Evolutionary conservation across 2,888 invertebrate genomes (phyloP), one percentile per base, ranked within the genome.

Genomic region (Cyrtodaria siliqua): DNA sequence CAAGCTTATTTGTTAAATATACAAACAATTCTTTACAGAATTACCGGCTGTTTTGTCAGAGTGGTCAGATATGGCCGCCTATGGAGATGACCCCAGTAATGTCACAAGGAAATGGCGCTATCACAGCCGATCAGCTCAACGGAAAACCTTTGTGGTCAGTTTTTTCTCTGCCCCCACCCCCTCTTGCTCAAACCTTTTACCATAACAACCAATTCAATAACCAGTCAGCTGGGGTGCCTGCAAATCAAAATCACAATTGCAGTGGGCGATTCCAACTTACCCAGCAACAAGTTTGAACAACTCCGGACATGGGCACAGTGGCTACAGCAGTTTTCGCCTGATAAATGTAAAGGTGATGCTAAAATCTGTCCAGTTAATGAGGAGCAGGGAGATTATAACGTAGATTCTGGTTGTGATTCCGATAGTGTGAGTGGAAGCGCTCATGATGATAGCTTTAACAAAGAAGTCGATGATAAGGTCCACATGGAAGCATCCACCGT

Each of bases 371-470:
- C 16, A 26, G 52, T 4, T 26, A 14, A 63, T 27, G 70, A 71
- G 18, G 71, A 71, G 29, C 49, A 24, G 8, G 29, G 40, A 27
- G 71, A 77, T 20, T 63, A 71, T 49, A 69, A 67, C 67, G 33
- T 33, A 33, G 86, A 86, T 69, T 86, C 86, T 50, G 87, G 86
- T n/a, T 87, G 87, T 76, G 85, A 84, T 53, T 80, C 84, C 2
- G 82, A 85, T 27, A 77, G 77, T 50, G 26, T 66, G 2, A 56
- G 53, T 26, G 69, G 74, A 23, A 79, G 73, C 67, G 68, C 77
- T n/a, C 67, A 71, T 16, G 70, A 75, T 71, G 77, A 81, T 57
- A 74, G 71, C 49, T 68, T 78, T 61, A 33, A 33, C 33, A 81
- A 78, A 49, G 81, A 81, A 23, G 52, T 42, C 24, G 61, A 59